A percentile compares a stretch with the other conserved stretches of the same genome.
These are phyloP conservation scores for Schlechtendalia chinensis DNA, from an alignment of 1,140 invertebrate genomes.

Conservation along the genomic window DNA sequence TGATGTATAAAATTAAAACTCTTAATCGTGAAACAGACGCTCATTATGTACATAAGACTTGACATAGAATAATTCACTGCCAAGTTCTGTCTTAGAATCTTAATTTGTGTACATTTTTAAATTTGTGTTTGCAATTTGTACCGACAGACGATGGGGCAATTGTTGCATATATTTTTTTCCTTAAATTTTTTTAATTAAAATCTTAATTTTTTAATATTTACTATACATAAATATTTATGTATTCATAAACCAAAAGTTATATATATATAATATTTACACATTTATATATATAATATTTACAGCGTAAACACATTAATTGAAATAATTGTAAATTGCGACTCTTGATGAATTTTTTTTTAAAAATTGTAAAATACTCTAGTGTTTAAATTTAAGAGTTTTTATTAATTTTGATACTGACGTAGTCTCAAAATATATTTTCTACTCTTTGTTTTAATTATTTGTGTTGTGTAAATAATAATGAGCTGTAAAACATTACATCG, in stretches of 20 bases:
- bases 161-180: not conserved
- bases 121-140: not conserved
- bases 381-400: constrained; percentile 6
- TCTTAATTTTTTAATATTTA: constrained; percentile 9
- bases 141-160: not conserved
- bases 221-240: not conserved
- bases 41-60: constrained; percentile 37
- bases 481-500: constrained; percentile 3
- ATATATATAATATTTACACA: not conserved
- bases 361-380: not conserved
- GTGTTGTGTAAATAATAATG: constrained; percentile 17
- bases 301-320: not conserved
- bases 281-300: not conserved
- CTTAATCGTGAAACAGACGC: not conserved
- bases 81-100: constrained; percentile 11
- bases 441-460: not conserved
- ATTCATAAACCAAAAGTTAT: constrained; percentile 9
- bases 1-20: not conserved
- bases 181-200: not conserved
- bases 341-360: constrained; percentile 15
- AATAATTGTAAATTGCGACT: not conserved
- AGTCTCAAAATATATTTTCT: not conserved
- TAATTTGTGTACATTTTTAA: constrained; percentile 6
- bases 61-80: constrained; percentile 36
- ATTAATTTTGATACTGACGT: constrained; percentile 4